Evolutionary conservation across 2,888 invertebrate genomes (phyloP).

Genomic region (Busseola fusca): DNA sequence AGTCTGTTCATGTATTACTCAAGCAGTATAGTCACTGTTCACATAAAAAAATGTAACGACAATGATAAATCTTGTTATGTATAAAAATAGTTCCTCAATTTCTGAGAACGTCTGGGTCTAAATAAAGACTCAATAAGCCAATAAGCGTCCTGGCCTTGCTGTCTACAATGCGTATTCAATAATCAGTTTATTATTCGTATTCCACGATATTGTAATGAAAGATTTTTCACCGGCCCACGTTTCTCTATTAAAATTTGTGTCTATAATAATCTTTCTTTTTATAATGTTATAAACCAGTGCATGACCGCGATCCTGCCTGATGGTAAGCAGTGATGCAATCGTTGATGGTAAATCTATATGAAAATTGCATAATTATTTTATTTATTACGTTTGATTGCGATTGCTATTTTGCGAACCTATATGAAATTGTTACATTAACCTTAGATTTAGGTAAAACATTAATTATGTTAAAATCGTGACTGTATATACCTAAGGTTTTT

Average conservation of each 20-base stretch:
- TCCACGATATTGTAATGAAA: background rate
- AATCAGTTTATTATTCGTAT: background rate
- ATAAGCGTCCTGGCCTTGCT: constrained; percentile 24
- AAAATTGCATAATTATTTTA: background rate
- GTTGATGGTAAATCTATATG: background rate
- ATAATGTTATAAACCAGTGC: no score
- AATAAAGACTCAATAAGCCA: constrained; percentile 32
- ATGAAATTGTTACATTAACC: no score
- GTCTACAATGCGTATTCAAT: constrained; percentile 11
- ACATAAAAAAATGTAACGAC: background rate
- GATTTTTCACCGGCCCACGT: background rate
- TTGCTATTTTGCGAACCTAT: no score
- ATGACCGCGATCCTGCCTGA: no score
- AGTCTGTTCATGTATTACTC: no score
- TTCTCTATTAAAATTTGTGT: background rate
- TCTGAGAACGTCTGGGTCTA: constrained; percentile 31
- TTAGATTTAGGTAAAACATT: no score
- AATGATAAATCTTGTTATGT: background rate
- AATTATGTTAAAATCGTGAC: no score
- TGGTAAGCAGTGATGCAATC: no score
- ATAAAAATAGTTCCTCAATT: constrained; percentile 23
- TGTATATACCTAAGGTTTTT: no score
- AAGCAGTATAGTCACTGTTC: no score
- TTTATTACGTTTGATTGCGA: background rate
- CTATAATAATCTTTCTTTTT: no score